Conservation (phyloP, 2,113 vertebrate genomes). For the Motacilla alba region DNA sequence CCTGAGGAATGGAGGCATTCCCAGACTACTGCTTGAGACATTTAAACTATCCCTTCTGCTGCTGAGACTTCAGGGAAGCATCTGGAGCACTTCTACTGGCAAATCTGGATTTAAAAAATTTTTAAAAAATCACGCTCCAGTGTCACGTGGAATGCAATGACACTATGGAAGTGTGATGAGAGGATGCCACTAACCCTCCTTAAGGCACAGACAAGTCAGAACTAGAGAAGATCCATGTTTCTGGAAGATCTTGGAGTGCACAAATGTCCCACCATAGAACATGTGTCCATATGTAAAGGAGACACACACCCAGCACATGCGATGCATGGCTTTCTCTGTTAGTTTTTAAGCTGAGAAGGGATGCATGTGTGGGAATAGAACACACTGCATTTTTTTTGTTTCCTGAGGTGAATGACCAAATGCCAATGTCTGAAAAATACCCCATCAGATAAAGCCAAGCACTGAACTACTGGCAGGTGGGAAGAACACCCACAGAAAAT, state of each 20-base stretch:
- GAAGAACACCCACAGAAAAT: not conserved
- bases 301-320: not conserved
- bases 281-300: rapidly evolving
- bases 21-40: not conserved
- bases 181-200: not conserved
- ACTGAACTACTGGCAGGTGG: not conserved
- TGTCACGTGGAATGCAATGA: not conserved
- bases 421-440: not conserved
- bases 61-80: not conserved
- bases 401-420: not conserved
- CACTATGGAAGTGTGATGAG: not conserved
- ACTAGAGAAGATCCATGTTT: not conserved
- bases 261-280: not conserved
- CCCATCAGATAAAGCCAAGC: not conserved
- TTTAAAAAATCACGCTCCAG: not conserved
- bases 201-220: not conserved
- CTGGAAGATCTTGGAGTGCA: not conserved
- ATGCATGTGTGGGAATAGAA: rapidly evolving
- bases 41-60: not conserved
- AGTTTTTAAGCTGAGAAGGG: not conserved
- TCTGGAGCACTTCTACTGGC: not conserved
- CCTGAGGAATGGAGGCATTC: not conserved
- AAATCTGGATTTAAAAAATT: not conserved
- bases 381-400: not conserved
- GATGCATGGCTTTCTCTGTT: rapidly evolving